A percentile compares a stretch with the other conserved stretches of the same genome.
phyloP scores from a whole-genome alignment of 2,113 vertebrate species.

The Columba janthina region DNA sequence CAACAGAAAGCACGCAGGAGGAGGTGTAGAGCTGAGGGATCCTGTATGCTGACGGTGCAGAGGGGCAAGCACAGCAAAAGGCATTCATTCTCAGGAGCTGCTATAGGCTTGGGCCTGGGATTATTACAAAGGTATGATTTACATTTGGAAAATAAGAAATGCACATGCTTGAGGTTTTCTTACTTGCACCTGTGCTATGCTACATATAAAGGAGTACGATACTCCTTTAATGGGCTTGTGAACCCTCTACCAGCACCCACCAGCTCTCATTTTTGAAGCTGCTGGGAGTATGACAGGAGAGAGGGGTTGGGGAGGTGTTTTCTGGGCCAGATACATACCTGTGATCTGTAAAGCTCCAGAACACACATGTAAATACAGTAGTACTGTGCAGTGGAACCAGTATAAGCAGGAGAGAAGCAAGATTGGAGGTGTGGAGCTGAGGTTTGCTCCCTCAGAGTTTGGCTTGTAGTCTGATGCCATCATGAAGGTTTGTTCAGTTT shows the following conservation, averaged over 20 bases:
- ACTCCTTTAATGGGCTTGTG: not conserved
- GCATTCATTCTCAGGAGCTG: not conserved
- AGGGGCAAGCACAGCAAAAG: not conserved
- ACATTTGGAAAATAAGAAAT: conserved; percentile 16
- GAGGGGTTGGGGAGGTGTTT: rapidly evolving
- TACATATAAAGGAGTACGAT: not conserved
- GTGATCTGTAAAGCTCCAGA: not conserved
- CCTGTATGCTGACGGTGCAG: not conserved
- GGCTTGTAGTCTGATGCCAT: not conserved
- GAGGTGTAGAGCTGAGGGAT: not conserved
- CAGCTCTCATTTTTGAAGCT: not conserved
- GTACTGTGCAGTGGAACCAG: not conserved
- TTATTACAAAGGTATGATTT: not conserved
- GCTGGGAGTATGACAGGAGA: not conserved
- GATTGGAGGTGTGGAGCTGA: not conserved
- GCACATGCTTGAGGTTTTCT: not conserved
- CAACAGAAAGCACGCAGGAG: not conserved
- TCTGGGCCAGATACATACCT: not conserved
- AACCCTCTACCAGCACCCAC: not conserved
- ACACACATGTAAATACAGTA: not conserved
- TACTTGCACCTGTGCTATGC: not conserved
- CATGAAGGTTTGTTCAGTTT: not conserved
- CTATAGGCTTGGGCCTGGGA: not conserved
- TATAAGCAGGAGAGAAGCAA: not conserved
- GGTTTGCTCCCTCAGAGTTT: not conserved